Evolutionary conservation across 2,888 invertebrate species (phyloP), one percentile per base, ranked within the genome.

Genomic region (Clusia tigrina): DNA sequence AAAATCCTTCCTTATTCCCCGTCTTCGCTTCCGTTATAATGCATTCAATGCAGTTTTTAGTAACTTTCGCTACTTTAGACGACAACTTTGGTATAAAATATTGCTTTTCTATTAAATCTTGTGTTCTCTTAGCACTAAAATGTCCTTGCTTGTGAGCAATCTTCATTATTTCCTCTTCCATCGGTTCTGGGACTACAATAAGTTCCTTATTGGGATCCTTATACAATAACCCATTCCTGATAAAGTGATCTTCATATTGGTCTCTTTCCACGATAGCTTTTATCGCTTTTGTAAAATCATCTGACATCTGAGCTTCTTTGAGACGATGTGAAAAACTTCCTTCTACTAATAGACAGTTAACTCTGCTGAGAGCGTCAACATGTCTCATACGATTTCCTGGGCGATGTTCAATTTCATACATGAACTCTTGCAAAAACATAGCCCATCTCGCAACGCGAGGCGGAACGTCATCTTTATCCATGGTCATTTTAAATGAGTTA

Each of bases 171-270:
- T 81, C 74, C 3, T 61, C 17, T 1, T 56, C 63, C 76, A 84
- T 76, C 3, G 18, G 18, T 38, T 68, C 73, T 0, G 83, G 81
- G 12, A 82, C 70, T 0, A 79, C 76, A 1, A 81, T 60, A 0
- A 74, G 12, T 0, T 66, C 38, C 32, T 61, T 52, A 10, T 32
- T 56, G 12, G 46, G 48, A 32, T 53, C 42, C 17, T 66, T 65
- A 48, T 58, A 62, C 2, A 67, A 18, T 2, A 67, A 38, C 15
- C 56, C 61, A 22, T 64, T 57, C 42, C 62, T 60, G 2, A 69
- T 51, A 25, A 54, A 64, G 24, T 54, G 67, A 42, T 69, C 67
- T 1, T 63, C 66, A 24, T 62, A 66, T 2, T 12, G n/a, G 25
- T 57, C 58, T 1, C 12, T 62, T 53, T 64, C 60, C 12, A 65